Evolutionary conservation across 2,888 invertebrate genomes (phyloP).

Genomic region (Aelia acuminata): DNA sequence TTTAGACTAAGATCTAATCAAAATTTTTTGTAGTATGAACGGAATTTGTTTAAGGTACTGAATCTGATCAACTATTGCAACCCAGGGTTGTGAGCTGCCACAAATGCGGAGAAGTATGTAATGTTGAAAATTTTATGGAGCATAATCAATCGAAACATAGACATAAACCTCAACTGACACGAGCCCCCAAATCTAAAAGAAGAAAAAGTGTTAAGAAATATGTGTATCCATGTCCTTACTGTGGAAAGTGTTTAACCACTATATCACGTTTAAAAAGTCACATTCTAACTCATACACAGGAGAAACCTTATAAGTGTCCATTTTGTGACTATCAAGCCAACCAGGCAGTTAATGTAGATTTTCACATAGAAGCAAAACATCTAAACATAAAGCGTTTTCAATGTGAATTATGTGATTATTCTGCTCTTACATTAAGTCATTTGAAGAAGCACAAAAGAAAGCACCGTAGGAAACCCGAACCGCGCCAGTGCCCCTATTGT

Average conservation of each 20-base stretch:
- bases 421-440: background rate
- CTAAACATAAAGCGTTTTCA: background rate
- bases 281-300: background rate
- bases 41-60: background rate
- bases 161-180: background rate
- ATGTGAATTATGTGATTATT: background rate
- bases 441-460: background rate
- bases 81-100: background rate
- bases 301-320: slow-evolving; percentile 5
- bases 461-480: background rate
- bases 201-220: background rate
- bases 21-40: background rate
- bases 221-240: background rate
- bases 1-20: background rate
- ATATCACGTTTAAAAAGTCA: background rate
- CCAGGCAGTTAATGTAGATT: background rate
- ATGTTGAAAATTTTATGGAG: background rate
- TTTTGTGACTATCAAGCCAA: slow-evolving; percentile 2
- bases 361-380: background rate
- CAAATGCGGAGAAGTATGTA: background rate
- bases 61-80: background rate
- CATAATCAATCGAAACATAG: background rate
- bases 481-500: background rate
- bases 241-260: background rate
- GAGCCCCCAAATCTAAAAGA: background rate